Conservation (phyloP, 2,797 vertebrate species). For the Megalops cyprinoides region DNA sequence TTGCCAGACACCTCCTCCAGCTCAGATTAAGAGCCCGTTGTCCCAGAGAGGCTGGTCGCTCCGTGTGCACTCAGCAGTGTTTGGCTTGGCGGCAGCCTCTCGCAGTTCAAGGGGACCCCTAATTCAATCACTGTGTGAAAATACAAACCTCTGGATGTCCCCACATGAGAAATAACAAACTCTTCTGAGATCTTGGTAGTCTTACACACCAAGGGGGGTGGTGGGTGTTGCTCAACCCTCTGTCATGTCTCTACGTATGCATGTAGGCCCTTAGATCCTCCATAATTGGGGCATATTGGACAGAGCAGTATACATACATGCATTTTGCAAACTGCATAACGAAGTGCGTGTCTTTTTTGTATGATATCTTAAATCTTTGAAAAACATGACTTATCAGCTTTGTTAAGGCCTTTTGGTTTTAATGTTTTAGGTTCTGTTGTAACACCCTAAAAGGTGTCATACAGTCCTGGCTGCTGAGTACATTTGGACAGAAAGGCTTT, state of each 20-base stretch:
- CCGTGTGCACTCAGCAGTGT: slow-evolving; percentile 45
- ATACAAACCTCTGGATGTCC: slow-evolving; percentile 66
- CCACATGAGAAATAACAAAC: slow-evolving; percentile 59
- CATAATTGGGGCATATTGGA: not conserved
- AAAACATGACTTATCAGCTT: not conserved
- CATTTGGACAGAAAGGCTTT: no score
- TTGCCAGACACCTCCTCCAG: slow-evolving; percentile 58
- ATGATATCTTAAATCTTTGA: not conserved
- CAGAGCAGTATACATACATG: not conserved
- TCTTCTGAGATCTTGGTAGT: slow-evolving; percentile 43
- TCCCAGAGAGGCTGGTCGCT: slow-evolving; percentile 35
- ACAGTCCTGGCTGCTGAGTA: not conserved
- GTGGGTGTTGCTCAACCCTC: not conserved
- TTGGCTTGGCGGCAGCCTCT: slow-evolving; percentile 57
- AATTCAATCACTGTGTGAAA: slow-evolving; percentile 77
- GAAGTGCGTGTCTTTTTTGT: no score
- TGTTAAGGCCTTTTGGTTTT: not conserved
- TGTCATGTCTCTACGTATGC: not conserved
- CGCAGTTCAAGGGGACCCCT: slow-evolving; percentile 61
- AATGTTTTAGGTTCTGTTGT: not conserved
- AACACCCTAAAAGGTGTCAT: not conserved
- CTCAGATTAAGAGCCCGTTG: slow-evolving; percentile 60
- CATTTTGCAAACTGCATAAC: not conserved
- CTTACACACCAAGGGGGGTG: slow-evolving; percentile 25
- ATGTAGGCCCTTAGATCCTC: not conserved